phyloP scores from a whole-genome alignment of 2,113 vertebrate genomes.

The Phoenicopterus ruber region DNA sequence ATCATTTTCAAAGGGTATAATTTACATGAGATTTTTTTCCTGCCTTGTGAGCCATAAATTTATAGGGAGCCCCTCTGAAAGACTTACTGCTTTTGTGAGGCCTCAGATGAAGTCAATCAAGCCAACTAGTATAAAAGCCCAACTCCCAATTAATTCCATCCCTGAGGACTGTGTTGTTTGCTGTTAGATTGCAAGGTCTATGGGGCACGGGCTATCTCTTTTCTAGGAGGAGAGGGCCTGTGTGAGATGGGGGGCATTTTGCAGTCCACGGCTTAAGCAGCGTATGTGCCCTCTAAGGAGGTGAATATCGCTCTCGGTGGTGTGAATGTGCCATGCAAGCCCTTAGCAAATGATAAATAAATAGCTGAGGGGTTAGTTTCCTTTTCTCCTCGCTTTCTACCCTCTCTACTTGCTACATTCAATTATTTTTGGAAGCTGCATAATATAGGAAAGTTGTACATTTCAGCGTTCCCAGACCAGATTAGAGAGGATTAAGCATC shows the following conservation, averaged over 20 bases:
- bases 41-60: slow-evolving; percentile 57
- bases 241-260: not conserved
- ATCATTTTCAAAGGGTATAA: slow-evolving; percentile 58
- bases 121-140: slow-evolving; percentile 44
- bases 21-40: slow-evolving; percentile 53
- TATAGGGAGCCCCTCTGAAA: slow-evolving; percentile 50
- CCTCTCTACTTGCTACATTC: not conserved
- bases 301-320: accelerated
- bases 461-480: slow-evolving; percentile 50
- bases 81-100: slow-evolving; percentile 55
- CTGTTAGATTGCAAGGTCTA: not conserved
- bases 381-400: not conserved
- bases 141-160: slow-evolving; percentile 49
- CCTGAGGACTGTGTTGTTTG: slow-evolving; percentile 6
- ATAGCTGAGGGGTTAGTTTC: not conserved
- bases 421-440: slow-evolving; percentile 46
- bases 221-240: not conserved
- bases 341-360: not conserved
- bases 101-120: slow-evolving; percentile 58
- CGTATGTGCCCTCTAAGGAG: not conserved
- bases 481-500: slow-evolving; percentile 69
- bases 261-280: not conserved
- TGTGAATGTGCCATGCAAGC: not conserved
- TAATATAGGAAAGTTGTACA: slow-evolving; percentile 44
- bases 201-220: not conserved